These are phyloP conservation scores for Mesembrinibis cayennensis DNA, from an alignment of 2,113 vertebrate species.

Conservation along the genomic window DNA sequence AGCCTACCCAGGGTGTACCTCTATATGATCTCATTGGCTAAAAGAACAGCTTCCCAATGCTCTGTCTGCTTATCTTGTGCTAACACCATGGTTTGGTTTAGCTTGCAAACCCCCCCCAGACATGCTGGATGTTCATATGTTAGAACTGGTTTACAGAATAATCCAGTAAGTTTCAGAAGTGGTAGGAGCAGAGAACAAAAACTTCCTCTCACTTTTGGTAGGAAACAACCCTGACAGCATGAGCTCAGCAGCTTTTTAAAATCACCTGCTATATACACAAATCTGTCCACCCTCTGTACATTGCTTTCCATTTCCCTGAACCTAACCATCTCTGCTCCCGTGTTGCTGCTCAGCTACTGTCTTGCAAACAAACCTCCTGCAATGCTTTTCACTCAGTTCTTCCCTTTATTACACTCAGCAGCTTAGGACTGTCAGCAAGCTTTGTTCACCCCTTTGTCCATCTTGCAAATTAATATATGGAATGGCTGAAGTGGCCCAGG, in stretches of 20 bases:
- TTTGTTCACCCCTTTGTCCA: neutral
- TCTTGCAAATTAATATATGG: neutral
- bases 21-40: neutral
- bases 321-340: too few species aligned
- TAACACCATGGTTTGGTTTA: neutral
- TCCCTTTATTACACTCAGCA: neutral
- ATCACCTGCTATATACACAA: neutral
- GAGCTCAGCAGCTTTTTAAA: neutral
- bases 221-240: neutral
- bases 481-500: neutral
- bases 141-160: neutral
- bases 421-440: neutral
- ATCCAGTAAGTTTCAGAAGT: neutral
- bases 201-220: neutral
- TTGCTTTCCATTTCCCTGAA: neutral
- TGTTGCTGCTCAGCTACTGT: neutral
- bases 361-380: neutral
- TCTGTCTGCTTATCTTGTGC: neutral
- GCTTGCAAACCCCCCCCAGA: accelerated
- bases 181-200: neutral
- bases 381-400: neutral
- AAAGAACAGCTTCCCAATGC: neutral
- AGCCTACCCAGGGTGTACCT: neutral
- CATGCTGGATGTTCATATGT: accelerated
- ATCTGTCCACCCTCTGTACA: neutral